A percentile compares a stretch with the other conserved stretches of the same genome.
Conservation (phyloP, 2,797 vertebrate species). For the Phalanger gymnotis region DNA sequence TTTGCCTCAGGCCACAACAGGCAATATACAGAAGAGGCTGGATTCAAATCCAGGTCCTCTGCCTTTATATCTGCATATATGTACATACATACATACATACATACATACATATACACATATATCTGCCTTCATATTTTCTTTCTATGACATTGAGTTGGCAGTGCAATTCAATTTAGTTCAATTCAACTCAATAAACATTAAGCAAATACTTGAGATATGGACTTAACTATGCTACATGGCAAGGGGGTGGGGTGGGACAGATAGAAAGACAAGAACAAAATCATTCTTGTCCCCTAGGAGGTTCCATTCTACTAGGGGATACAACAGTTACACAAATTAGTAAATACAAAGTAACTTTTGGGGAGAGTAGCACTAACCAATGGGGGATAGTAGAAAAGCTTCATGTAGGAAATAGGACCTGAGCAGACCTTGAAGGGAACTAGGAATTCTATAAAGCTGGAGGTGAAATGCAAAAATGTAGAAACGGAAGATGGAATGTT, state of each 20-base stretch:
- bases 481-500: background rate
- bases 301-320: background rate
- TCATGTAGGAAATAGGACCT: background rate
- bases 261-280: background rate
- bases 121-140: background rate
- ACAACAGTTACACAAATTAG: background rate
- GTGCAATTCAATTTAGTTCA: background rate
- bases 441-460: background rate
- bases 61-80: background rate
- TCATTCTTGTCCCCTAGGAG: background rate
- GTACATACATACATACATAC: no score
- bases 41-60: background rate
- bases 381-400: background rate
- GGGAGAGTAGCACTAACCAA: background rate
- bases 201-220: background rate
- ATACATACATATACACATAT: no score
- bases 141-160: background rate
- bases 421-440: background rate
- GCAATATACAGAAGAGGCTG: background rate
- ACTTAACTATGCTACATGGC: background rate
- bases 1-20: background rate
- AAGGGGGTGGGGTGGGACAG: background rate
- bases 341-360: background rate
- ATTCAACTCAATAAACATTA: background rate
- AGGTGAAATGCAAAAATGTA: background rate